These are phyloP conservation scores for Ivindomyrus marchei DNA, from an alignment of 2,113 vertebrate genomes.

Conservation along the genomic window DNA sequence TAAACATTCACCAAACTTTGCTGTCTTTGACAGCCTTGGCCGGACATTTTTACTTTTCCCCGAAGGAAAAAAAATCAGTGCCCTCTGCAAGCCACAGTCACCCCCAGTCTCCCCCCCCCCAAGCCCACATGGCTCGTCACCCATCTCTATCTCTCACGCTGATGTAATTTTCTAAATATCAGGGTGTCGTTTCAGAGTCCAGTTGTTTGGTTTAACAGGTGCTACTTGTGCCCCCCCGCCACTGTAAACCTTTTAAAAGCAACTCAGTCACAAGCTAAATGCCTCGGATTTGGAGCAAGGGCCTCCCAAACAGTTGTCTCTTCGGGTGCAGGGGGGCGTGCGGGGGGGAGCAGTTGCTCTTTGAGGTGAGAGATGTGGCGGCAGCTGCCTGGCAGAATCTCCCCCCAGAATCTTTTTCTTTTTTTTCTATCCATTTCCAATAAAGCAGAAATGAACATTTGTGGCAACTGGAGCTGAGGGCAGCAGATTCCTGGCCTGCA, in stretches of 20 bases:
- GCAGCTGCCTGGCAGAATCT: conserved; percentile 68
- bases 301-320: conserved; percentile 84
- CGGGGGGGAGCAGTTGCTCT: conserved; percentile 75
- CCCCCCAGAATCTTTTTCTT: conserved; percentile 35
- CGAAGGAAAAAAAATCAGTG: neutral
- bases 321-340: conserved; percentile 42
- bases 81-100: conserved; percentile 44
- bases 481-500: conserved; percentile 40
- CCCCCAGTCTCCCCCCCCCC: conserved; percentile 41
- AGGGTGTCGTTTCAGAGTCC: conserved; percentile 56
- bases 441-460: conserved; percentile 60
- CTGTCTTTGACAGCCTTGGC: neutral
- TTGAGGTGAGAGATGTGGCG: conserved; percentile 61
- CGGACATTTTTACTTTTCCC: neutral
- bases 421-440: conserved; percentile 50
- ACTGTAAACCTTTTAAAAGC: conserved; percentile 71
- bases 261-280: conserved; percentile 62
- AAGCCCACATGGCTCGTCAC: conserved; percentile 41
- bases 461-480: conserved; percentile 51
- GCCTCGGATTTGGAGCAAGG: conserved; percentile 66
- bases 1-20: conserved; percentile 52
- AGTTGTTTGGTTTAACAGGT: conserved; percentile 91
- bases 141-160: conserved; percentile 49
- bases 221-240: conserved; percentile 58
- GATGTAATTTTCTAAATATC: conserved; percentile 64